phyloP scores from a whole-genome alignment of 2,113 vertebrate genomes.

The human (Homo sapiens) region GRCh38 chr17:71018001-71018500 shows the following conservation, averaged over 20 bases:
- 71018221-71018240: not conserved
- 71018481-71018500: not conserved
- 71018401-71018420: not conserved
- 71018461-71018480: not conserved
- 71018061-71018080: not conserved
- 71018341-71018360: not conserved
- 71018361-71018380: not conserved
- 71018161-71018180: not conserved
- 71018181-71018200: not conserved
- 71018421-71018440: not conserved
- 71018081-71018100: not conserved
- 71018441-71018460: not conserved
- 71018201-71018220: not conserved
- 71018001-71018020: not conserved
- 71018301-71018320: not conserved
- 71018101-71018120: not conserved
- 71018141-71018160: not conserved
- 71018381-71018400: not conserved
- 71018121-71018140: not conserved
- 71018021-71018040: not conserved
- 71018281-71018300: not conserved
- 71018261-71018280: not conserved
- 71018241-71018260: not conserved
- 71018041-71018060: not conserved
- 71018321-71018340: not conserved